These are phyloP conservation scores for Siniperca undulata DNA, from an alignment of 2,797 vertebrate genomes.

Conservation along the genomic window DNA sequence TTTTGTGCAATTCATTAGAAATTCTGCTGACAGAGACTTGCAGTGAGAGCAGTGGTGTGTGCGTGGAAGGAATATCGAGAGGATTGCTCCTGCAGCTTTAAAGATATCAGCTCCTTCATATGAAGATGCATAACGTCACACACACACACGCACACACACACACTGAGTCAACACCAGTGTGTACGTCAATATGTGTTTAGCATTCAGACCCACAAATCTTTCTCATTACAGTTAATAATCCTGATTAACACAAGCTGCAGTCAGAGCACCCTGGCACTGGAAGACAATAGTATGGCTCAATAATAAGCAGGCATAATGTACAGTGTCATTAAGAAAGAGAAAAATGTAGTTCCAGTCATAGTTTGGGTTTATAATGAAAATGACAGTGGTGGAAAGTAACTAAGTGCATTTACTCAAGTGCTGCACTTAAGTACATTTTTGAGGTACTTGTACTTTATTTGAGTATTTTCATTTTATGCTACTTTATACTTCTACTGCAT, in stretches of 20 bases:
- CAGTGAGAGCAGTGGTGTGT: constrained; percentile 62
- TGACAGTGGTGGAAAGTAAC: not conserved
- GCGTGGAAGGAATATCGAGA: constrained; percentile 78
- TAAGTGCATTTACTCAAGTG: not conserved
- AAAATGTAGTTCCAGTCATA: constrained; percentile 1
- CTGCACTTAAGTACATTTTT: not conserved
- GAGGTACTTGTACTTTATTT: not conserved
- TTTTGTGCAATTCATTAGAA: constrained; percentile 79
- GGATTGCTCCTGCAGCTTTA: constrained; percentile 69
- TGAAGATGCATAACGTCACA: constrained; percentile 29
- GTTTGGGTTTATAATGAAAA: constrained; percentile 32
- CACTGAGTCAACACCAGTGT: constrained; percentile 40
- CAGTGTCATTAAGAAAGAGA: constrained; percentile 40
- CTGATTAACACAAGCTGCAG: constrained; percentile 64
- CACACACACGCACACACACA: constrained; percentile 35
- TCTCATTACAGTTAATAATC: constrained; percentile 64
- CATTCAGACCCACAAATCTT: constrained; percentile 55
- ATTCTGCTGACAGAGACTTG: constrained; percentile 84
- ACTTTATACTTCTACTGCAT: too few species aligned
- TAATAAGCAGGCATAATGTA: constrained; percentile 49
- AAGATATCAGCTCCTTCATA: constrained; percentile 66
- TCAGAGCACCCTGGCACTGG: not conserved
- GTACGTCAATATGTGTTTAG: constrained; percentile 47
- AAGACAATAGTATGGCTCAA: constrained; percentile 31
- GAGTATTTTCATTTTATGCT: not conserved